Conservation (phyloP, 2,797 vertebrate species). For the Bradypodion pumilum region DNA sequence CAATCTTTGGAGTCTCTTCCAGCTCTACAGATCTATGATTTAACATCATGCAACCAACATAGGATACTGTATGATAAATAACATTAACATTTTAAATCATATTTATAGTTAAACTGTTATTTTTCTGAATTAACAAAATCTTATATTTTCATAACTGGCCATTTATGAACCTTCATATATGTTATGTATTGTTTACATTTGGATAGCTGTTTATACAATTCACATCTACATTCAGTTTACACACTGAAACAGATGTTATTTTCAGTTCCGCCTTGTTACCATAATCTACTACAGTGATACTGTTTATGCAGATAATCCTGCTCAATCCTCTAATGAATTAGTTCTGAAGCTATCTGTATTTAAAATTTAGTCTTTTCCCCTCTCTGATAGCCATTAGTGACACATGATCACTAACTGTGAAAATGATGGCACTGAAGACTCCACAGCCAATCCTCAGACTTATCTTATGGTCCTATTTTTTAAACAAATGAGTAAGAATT, state of each 20-base stretch:
- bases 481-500: background rate
- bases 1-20: too few relatives aligned
- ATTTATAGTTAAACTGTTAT: background rate
- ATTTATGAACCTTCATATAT: background rate
- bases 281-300: conserved; percentile 63
- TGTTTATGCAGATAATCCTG: conserved; percentile 67
- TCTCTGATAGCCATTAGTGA: conserved; percentile 41
- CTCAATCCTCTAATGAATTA: conserved; percentile 68
- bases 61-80: background rate
- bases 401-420: conserved; percentile 38
- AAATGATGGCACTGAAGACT: conserved; percentile 12
- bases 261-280: conserved; percentile 56
- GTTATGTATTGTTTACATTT: background rate
- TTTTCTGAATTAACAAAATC: background rate
- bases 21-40: too few relatives aligned
- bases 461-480: conserved; percentile 12
- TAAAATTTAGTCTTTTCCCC: conserved; percentile 48
- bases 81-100: background rate
- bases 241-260: conserved; percentile 27
- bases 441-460: conserved; percentile 19
- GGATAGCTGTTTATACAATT: background rate
- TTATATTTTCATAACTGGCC: background rate
- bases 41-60: background rate
- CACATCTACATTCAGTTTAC: background rate
- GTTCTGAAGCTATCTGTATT: conserved; percentile 62